Conservation (phyloP, 2,888 invertebrate species). For the Osedax frankpressi region DNA sequence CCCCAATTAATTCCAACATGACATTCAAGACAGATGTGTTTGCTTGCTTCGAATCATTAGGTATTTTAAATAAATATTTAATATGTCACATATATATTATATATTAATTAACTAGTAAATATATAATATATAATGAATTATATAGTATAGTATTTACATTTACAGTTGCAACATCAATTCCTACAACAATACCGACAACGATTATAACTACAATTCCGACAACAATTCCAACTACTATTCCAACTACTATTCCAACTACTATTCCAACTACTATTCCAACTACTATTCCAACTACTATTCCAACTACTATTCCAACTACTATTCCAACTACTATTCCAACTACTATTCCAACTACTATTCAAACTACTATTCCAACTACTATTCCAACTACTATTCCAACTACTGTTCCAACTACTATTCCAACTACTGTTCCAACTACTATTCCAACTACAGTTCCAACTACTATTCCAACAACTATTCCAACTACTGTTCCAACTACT, state of each 20-base stretch:
- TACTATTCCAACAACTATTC: not conserved
- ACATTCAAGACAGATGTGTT: conserved; percentile 4
- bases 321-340: not conserved
- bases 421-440: not conserved
- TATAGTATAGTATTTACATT: no score
- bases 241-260: not conserved
- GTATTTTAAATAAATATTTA: no score
- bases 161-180: not conserved
- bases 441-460: not conserved
- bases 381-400: not conserved
- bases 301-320: not conserved
- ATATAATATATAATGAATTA: no score
- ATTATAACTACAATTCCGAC: not conserved
- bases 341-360: not conserved
- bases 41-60: conserved; percentile 3
- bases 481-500: not conserved
- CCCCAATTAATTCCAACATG: not conserved
- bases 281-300: not conserved
- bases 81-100: no score
- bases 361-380: not conserved
- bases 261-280: not conserved
- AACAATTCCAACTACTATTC: not conserved
- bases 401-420: not conserved
- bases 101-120: no score
- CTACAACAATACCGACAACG: not conserved